Evolutionary conservation across 2,113 vertebrate species (phyloP), one percentile per base, ranked within the genome.

Genomic region (Aplodontia rufa): DNA sequence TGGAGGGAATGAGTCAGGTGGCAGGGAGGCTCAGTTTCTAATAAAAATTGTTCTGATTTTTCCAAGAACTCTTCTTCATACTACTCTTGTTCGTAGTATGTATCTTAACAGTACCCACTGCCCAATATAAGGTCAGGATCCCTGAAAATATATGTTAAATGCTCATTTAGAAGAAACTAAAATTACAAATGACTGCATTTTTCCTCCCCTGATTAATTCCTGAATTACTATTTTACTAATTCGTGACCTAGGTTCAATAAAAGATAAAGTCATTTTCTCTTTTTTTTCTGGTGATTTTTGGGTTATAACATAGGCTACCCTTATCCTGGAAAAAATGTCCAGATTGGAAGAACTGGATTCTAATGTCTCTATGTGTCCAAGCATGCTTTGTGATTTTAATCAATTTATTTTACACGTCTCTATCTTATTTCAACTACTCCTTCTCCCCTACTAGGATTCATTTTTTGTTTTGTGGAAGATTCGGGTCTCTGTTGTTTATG

Each of bases 41-140:
- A 88, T 88, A 84, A 53, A 53, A 42, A 40, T 78, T 75, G 16
- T 78, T 88, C 84, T 81, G 26, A 22, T 58, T 95, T 94, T 87
- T 26, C 68, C 45, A 82, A 88, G 16, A 88, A 35, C 11, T 87
- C 13, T 30, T 88, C 22, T 35, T 76, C 66, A 49, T 75, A 20
- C 20, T 24, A 72, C 66, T 96, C 28, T 86, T 66, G 6, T 68
- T 91, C 74, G 86, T 78, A 55, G 10, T 49, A 8, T 72, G 30
- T 51, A 40, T 5, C 30, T 86, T 91, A 58, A 37, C 47, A 71
- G 24, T 68, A 13, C 24, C 47, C 1, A 11, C 11, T 26, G 14
- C 64, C 11, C 60, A 91, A 80, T 35, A 40, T 37, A 82, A 78
- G n/a, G 11, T 51, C n/a, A 64, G 35, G 60, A 87, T 93, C 28